Conservation (phyloP, 2,797 vertebrate genomes). For the Odontamblyopus lacepedii region DNA sequence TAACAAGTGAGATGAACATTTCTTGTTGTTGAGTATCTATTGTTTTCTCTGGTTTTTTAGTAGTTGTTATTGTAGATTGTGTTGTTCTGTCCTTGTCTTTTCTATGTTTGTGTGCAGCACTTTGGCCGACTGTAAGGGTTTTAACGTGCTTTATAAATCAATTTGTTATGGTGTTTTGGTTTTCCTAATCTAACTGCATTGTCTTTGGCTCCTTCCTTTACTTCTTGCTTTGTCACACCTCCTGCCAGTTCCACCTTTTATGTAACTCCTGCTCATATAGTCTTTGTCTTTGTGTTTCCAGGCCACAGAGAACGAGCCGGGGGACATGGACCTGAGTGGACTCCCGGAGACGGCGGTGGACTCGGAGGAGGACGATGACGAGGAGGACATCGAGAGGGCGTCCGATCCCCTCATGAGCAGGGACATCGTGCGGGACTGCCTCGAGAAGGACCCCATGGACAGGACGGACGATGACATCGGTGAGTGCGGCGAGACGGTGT, state of each 20-base stretch:
- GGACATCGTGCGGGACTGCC: conserved; percentile 96
- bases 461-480: conserved; percentile 98
- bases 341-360: conserved; percentile 97
- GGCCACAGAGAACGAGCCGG: conserved; percentile 97
- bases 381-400: conserved; percentile 96
- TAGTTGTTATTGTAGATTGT: no score
- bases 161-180: no score
- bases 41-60: no score
- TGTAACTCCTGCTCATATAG: neutral
- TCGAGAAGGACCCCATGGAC: conserved; percentile 99
- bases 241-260: neutral
- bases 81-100: no score
- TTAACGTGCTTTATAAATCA: no score
- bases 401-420: conserved; percentile 97
- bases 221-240: neutral
- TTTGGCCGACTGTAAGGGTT: no score
- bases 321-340: conserved; percentile 99
- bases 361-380: conserved; percentile 97
- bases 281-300: conserved; percentile 39
- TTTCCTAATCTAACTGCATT: neutral
- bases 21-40: no score
- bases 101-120: no score
- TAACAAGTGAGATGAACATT: no score
- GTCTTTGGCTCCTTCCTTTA: neutral
- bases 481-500: conserved; percentile 61